Evolutionary conservation across 2,888 invertebrate genomes (phyloP), one percentile per base, ranked within the genome.

Genomic region (Opisthograptis luteolata): DNA sequence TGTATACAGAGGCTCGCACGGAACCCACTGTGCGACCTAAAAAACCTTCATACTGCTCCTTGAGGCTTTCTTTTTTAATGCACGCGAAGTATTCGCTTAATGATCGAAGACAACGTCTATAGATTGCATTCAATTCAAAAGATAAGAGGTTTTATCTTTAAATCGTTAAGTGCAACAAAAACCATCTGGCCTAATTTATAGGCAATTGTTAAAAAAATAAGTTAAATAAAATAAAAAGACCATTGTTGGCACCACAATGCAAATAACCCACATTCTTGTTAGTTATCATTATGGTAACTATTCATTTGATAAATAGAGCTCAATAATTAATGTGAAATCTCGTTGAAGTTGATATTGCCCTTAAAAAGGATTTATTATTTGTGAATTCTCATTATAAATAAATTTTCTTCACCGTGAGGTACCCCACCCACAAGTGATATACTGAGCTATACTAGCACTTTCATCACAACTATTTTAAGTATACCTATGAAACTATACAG

Each of bases 21-120:
- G 86, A 73, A 73, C 76, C 75, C 82, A 84, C 81, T 79, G 71
- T 57, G 52, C 60, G 64, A 58, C 66, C 76, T 80, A 87, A 89
- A 87, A 88, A 87, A 76, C 25, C 65, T 73, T 81, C 86, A 87
- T 85, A 85, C 77, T 75, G 76, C 80, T 80, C 77, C 76, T 75
- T 70, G 65, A 75, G 69, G 73, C 73, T 79, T 79, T 78, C 73
- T 81, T 86, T 87, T 86, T 82, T 75, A 81, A 76, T 68, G 64
- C 66, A 62, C 70, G 71, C 65, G 54, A 70, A 69, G 81, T 73
- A 82, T 81, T 76, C 76, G 73, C 73, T 80, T 83, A 83, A 81
- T 80, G 79, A 81, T 75, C 76, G 70, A 70, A 71, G 64, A 74
- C 70, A 72, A 70, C 68, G 61, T 66, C 70, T 70, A 70, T 76